Evolutionary conservation across 2,113 vertebrate species (phyloP), one percentile per base, ranked within the genome.

Genomic region (Mirza zaza): DNA sequence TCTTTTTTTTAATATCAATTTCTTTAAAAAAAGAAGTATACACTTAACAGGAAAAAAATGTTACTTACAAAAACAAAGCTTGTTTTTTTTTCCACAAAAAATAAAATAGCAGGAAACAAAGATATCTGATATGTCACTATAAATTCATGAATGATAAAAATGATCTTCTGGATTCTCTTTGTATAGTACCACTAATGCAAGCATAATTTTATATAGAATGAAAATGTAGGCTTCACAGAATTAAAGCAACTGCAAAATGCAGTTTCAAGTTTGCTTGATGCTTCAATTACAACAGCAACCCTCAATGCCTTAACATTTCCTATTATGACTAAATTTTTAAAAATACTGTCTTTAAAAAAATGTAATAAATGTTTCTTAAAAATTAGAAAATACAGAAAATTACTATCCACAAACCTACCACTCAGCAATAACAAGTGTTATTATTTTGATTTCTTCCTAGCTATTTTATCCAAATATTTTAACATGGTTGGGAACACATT

Each of bases 91-190:
- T 1, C 10, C 14, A 23, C 32, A 85, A 48, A 25, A 50, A 81
- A 61, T 71, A 55, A 87, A 39, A 39, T 25, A 77, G 57, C 32
- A 87, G 61, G 29, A 6, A 68, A 55, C 13, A 17, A 55, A 75
- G 70, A 87, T 82, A 63, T n/a, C 70, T 57, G 50, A 55, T 18
- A 55, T 36, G 6, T 61, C 50, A 73, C 68, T 59, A 61, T 59
- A 75, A 70, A 68, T 80, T 80, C 48, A 50, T 95, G n/a, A 91
- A 79, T 83, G 65, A 85, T 89, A 23, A n/a, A 79, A 94, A 92
- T 94, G 50, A 79, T 71, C 75, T 67, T 68, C 13, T 67, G 67
- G 81, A 61, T 88, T 93, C 36, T 75, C 45, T 86, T 88, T 52
- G 5, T 57, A 84, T 52, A 25, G 63, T 75, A 87, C 23, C 52